Evolutionary conservation across 2,113 vertebrate species (phyloP), one percentile per base, ranked within the genome.

Genomic region (Oceanodroma tethys): DNA sequence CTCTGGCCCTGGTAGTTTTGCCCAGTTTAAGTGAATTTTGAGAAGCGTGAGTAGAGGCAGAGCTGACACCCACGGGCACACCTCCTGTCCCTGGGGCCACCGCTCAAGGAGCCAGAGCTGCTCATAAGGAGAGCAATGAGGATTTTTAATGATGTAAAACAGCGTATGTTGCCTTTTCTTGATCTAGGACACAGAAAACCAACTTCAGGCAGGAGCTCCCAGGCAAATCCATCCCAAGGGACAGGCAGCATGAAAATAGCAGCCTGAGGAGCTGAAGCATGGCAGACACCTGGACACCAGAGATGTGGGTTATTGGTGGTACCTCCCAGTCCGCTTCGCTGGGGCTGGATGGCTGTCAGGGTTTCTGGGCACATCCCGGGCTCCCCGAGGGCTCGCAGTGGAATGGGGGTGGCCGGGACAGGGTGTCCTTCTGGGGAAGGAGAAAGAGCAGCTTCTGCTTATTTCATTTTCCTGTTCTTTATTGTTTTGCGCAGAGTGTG

Each of bases 301-400:
- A 52, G 18, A 6, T 29, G 32, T 6, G 75, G 32, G 32, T 32
- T 45, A 19, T 10, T 38, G 34, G 34, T 59, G 40, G 17, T 58
- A 92, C 26, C 52, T 89, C n/a, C 47, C 47, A 67, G 58, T 32
- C 60, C 0, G 0, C 53, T 65, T 74, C 13, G 6, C 8, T 8
- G 40, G 16, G 23, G 20, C 56, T 91, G 80, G 22, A 17, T 5
- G 5, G 22, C 19, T 8, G 29, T 50, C 55, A 40, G 42, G 16
- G 25, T 74, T 52, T 70, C 75, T 65, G 48, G 67, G 42, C 30
- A 23, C 20, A 30, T 10, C n/a, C 36, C 16, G 45, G 45, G 42
- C 1, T 1, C 8, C 9, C n/a, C 3, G 4, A 60, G 62, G 59
- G 52, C 23, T 58, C 0, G 2, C 38, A 74, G 58, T 1, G 1